phyloP scores from a whole-genome alignment of 2,888 invertebrate genomes.

The Tenodera sinensis region DNA sequence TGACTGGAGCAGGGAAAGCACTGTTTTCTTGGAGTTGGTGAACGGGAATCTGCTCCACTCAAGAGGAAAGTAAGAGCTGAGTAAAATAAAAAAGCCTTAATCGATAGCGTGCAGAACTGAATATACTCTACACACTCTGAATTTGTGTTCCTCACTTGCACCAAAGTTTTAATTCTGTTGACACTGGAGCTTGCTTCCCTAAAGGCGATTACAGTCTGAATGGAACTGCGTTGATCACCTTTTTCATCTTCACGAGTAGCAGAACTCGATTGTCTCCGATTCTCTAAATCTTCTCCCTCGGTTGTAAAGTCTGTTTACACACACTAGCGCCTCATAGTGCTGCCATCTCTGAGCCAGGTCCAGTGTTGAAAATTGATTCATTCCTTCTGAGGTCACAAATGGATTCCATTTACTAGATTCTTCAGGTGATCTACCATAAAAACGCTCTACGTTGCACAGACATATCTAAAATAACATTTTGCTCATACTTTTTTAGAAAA shows the following conservation, averaged over 20 bases:
- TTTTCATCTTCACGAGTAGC: not conserved
- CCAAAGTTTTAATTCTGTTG: not conserved
- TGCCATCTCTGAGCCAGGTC: no score
- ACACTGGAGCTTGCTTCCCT: not conserved
- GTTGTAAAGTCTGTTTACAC: not conserved
- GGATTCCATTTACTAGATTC: not conserved
- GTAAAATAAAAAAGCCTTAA: not conserved
- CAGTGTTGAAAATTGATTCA: no score
- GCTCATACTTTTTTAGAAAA: no score
- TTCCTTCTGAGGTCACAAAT: no score
- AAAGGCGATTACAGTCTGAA: not conserved
- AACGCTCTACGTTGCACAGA: no score
- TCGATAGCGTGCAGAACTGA: not conserved
- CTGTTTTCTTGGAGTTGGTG: no score
- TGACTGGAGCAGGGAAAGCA: no score
- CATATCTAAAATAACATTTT: no score
- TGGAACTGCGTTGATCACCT: not conserved
- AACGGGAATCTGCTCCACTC: no score
- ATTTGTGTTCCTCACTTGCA: not conserved
- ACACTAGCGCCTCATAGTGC: not conserved
- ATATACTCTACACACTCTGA: not conserved
- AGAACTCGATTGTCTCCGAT: not conserved
- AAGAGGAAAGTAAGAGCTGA: no score
- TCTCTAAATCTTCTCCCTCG: not conserved
- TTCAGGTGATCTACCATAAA: not conserved